Evolutionary conservation across 2,113 vertebrate species (phyloP).

Genomic region (Tetrax tetrax): DNA sequence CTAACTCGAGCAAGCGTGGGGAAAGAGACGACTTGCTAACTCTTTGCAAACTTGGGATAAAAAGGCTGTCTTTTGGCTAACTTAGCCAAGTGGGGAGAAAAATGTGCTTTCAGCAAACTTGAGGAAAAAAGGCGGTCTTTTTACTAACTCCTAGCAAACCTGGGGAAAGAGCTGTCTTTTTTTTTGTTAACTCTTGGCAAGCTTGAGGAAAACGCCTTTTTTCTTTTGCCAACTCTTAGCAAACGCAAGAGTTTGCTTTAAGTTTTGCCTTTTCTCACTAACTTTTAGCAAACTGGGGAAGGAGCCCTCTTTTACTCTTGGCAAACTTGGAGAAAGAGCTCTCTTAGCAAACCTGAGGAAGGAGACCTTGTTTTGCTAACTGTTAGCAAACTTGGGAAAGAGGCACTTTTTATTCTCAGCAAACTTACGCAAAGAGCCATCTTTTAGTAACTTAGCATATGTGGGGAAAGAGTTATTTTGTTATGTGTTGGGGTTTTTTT

Average conservation of each 20-base stretch:
- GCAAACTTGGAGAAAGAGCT: not conserved
- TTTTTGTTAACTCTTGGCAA: not conserved
- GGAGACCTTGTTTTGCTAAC: not conserved
- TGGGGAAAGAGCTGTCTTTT: too few species aligned
- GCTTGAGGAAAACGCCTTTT: not conserved
- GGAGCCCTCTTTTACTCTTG: not conserved
- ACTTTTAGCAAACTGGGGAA: not conserved
- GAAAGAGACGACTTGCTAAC: too few species aligned
- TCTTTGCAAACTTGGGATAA: not conserved
- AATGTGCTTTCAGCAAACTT: accelerated
- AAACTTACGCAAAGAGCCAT: not conserved
- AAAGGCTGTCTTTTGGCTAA: accelerated
- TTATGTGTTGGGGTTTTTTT: not conserved
- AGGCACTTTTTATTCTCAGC: not conserved
- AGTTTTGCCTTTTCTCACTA: accelerated
- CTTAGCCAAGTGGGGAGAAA: not conserved
- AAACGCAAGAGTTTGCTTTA: too few species aligned
- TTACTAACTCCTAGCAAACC: not conserved
- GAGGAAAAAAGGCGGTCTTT: too few species aligned
- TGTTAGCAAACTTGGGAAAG: not conserved
- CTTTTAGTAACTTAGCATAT: not conserved
- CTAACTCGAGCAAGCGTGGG: too few species aligned
- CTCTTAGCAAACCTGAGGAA: accelerated
- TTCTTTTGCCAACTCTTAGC: not conserved
- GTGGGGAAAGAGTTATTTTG: not conserved